phyloP scores from a whole-genome alignment of 1,140 invertebrate species.

The Dreissena polymorpha region DNA sequence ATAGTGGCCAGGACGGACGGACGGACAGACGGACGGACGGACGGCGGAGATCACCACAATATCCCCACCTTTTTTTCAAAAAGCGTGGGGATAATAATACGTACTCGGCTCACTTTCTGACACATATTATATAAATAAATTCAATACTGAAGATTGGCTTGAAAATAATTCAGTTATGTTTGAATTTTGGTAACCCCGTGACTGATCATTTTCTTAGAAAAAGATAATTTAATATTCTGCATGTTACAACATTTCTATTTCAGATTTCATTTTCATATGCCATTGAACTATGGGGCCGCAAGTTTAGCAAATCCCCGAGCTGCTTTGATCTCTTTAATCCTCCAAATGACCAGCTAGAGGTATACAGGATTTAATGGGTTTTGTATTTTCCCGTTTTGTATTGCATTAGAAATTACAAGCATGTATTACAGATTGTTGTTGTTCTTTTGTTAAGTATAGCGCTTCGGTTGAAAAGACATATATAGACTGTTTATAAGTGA shows the following conservation, averaged over 20 bases:
- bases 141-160: neutral
- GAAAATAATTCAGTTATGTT: neutral
- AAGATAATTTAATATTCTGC: neutral
- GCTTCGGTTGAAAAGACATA: neutral
- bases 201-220: neutral
- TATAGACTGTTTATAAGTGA: neutral
- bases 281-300: slow-evolving; percentile 74
- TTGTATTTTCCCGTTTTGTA: neutral
- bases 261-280: slow-evolving; percentile 76
- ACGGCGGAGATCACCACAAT: too few species aligned
- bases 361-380: slow-evolving; percentile 43
- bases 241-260: slow-evolving; percentile 40
- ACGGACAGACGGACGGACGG: too few species aligned
- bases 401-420: neutral
- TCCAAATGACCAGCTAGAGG: slow-evolving; percentile 67
- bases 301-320: slow-evolving; percentile 61
- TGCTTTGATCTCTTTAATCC: slow-evolving; percentile 79
- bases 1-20: too few species aligned
- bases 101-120: too few species aligned
- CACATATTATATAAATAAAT: too few species aligned
- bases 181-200: neutral
- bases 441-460: neutral
- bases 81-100: too few species aligned
- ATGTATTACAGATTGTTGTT: neutral
- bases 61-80: too few species aligned